phyloP scores from a whole-genome alignment of 2,113 vertebrate genomes.

The Cromileptes altivelis region DNA sequence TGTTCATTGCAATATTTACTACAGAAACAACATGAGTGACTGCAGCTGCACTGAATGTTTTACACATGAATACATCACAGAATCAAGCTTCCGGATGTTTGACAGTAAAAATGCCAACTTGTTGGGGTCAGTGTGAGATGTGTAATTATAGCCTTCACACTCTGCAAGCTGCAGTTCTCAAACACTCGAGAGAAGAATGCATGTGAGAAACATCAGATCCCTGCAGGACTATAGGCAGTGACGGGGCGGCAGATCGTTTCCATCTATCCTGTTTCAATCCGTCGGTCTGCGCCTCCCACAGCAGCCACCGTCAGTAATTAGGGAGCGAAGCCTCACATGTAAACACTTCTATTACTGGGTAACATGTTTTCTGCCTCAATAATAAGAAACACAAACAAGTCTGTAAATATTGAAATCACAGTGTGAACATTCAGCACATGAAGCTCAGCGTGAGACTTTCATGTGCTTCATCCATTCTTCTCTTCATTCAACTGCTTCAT shows the following conservation, averaged over 20 bases:
- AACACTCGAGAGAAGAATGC: not conserved
- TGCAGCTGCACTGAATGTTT: not conserved
- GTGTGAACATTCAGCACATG: too few relatives aligned
- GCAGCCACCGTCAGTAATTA: not conserved
- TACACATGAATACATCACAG: too few relatives aligned
- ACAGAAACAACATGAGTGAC: not conserved
- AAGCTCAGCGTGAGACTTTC: too few relatives aligned
- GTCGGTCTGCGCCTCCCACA: not conserved
- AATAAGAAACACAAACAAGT: not conserved
- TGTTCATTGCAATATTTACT: not conserved
- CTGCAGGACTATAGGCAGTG: not conserved
- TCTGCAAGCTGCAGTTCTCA: not conserved
- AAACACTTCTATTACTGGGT: not conserved
- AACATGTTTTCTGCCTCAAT: not conserved
- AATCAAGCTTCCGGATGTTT: not conserved
- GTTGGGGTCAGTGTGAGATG: not conserved
- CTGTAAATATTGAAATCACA: not conserved
- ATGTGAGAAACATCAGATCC: conserved; percentile 22
- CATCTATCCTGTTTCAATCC: too few relatives aligned
- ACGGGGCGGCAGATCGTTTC: not conserved
- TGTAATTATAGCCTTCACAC: conserved; percentile 12
- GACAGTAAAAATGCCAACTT: not conserved
- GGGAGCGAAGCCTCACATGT: not conserved
- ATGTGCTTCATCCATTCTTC: too few relatives aligned
- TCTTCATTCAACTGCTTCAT: too few relatives aligned